Evolutionary conservation across 2,113 vertebrate species (phyloP).

Genomic region (Alligator sinensis): DNA sequence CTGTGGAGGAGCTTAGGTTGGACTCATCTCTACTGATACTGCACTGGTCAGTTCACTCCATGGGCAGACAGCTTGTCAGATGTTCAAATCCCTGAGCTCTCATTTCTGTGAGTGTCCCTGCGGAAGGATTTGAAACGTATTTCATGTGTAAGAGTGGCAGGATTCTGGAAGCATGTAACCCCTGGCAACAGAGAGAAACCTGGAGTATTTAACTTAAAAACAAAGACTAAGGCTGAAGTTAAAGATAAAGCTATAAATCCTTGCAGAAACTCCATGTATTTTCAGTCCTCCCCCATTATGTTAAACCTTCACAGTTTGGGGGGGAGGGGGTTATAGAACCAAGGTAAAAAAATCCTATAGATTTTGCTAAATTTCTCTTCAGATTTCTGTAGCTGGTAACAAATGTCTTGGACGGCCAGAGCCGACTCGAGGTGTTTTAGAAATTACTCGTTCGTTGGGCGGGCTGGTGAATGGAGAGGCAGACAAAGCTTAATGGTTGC

Average conservation of each 20-base stretch:
- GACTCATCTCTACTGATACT: background rate
- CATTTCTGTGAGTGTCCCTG: background rate
- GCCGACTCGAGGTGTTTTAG: too few relatives aligned
- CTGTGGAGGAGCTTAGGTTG: background rate
- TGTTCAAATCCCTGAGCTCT: background rate
- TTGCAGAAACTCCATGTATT: background rate
- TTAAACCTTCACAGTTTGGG: background rate
- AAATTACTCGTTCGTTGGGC: too few relatives aligned
- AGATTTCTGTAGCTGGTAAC: fast-evolving
- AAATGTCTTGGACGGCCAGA: too few relatives aligned
- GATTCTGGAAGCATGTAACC: background rate
- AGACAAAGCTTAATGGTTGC: too few relatives aligned
- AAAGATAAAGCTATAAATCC: background rate
- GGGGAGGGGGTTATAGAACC: background rate
- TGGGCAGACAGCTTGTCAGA: background rate
- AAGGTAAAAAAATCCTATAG: fast-evolving
- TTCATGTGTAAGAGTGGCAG: background rate
- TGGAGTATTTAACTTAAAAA: background rate
- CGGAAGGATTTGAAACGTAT: background rate
- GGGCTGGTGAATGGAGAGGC: too few relatives aligned
- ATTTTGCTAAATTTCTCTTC: background rate
- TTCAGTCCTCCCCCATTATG: background rate
- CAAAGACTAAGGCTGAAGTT: fast-evolving
- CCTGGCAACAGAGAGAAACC: background rate
- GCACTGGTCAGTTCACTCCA: fast-evolving